A percentile compares a stretch with the other conserved stretches of the same genome.
Evolutionary conservation across 2,797 vertebrate genomes (phyloP).

Genomic region (Taenioides sp.): DNA sequence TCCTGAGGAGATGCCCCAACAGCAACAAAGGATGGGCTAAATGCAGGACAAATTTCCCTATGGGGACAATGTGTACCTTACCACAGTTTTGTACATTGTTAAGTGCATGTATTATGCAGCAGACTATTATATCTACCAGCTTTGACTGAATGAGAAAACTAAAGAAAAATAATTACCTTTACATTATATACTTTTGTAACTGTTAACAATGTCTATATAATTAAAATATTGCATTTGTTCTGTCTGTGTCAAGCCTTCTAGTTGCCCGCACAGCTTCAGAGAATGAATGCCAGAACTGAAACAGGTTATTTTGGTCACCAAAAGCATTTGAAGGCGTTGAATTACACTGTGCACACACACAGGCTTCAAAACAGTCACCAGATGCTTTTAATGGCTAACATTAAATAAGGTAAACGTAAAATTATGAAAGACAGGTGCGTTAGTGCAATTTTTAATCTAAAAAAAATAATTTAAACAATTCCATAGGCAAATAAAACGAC

Average conservation of each 20-base stretch:
- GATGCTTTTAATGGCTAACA: background rate
- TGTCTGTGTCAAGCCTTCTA: background rate
- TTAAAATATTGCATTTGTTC: background rate
- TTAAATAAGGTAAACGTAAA: background rate
- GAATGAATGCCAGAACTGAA: conserved; percentile 30
- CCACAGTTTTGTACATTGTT: too few relatives aligned
- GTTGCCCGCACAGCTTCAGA: background rate
- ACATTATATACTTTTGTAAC: background rate
- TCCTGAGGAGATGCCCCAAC: too few relatives aligned
- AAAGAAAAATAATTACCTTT: too few relatives aligned
- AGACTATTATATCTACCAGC: too few relatives aligned
- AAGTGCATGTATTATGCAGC: too few relatives aligned
- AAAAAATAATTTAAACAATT: background rate
- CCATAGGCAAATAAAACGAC: background rate
- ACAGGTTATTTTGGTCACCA: conserved; percentile 52
- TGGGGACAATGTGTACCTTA: too few relatives aligned
- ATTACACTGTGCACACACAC: conserved; percentile 24
- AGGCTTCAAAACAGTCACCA: background rate
- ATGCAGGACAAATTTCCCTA: too few relatives aligned
- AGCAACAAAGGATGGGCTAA: too few relatives aligned
- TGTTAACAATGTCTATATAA: background rate
- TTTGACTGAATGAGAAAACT: too few relatives aligned
- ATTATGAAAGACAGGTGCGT: background rate
- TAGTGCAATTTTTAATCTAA: background rate
- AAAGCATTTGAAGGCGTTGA: conserved; percentile 14